Conservation (phyloP, 2,888 invertebrate genomes). For the Lithophane socia region DNA sequence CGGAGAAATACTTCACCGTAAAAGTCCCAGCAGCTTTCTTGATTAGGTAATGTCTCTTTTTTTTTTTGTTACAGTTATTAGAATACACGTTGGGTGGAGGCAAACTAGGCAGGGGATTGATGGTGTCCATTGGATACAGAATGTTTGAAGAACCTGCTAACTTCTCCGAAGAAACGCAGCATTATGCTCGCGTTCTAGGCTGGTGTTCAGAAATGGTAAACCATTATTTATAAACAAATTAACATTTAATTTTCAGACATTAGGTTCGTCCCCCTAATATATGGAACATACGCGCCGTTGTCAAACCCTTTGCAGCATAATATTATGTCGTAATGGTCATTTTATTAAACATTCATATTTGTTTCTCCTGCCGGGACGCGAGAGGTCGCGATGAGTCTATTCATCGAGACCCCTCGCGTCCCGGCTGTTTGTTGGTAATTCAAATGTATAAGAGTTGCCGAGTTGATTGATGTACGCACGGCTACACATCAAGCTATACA, state of each 20-base stretch:
- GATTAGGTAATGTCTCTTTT: no score
- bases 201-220: slow-evolving; percentile 55
- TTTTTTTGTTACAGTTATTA: slow-evolving; percentile 37
- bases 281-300: background rate
- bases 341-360: background rate
- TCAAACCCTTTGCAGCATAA: background rate
- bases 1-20: background rate
- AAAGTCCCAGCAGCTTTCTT: background rate
- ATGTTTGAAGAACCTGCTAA: slow-evolving; percentile 38
- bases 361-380: background rate
- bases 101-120: slow-evolving; percentile 38
- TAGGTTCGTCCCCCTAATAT: no score
- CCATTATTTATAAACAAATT: background rate
- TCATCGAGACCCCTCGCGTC: no score
- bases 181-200: slow-evolving; percentile 42
- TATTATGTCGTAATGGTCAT: no score
- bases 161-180: slow-evolving; percentile 35
- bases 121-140: slow-evolving; percentile 18
- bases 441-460: background rate
- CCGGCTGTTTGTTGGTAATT: background rate
- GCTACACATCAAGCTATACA: no score
- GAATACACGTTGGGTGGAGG: slow-evolving; percentile 28
- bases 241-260: background rate
- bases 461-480: no score
- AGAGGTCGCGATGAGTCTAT: background rate